Percentiles rank a stretch among this genome's conserved stretches.
Conservation (phyloP, 2,113 vertebrate species). For the Elaphurus davidianus region DNA sequence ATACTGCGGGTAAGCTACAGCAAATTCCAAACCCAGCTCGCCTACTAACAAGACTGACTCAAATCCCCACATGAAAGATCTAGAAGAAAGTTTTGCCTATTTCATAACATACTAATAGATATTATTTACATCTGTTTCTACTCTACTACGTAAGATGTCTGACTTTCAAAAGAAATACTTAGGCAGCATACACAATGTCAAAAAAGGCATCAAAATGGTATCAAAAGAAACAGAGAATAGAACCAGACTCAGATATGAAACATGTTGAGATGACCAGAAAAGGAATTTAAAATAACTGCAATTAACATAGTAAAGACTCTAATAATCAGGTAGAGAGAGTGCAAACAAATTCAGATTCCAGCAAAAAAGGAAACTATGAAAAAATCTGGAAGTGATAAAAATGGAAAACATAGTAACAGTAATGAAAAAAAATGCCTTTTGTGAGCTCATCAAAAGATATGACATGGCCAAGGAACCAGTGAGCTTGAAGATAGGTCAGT, state of each 20-base stretch:
- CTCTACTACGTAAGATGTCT: neutral
- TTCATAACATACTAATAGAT: neutral
- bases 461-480: neutral
- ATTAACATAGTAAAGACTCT: neutral
- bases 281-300: neutral
- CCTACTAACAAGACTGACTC: neutral
- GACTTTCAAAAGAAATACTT: neutral
- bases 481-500: neutral
- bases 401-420: neutral
- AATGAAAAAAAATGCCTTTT: neutral
- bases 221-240: neutral
- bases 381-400: neutral
- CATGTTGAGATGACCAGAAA: neutral
- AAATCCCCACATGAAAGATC: neutral
- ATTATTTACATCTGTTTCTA: neutral
- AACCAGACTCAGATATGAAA: neutral
- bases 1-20: neutral
- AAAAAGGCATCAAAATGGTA: neutral
- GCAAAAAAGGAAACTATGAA: neutral
- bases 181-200: neutral
- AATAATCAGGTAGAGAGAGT: neutral
- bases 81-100: neutral
- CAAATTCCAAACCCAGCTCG: neutral
- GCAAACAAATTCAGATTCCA: neutral
- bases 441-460: neutral